Percentiles rank a stretch among this genome's conserved stretches.
These are phyloP conservation scores for Gnathonemus longibarbis DNA, from an alignment of 2,113 vertebrate genomes.

Conservation along the genomic window DNA sequence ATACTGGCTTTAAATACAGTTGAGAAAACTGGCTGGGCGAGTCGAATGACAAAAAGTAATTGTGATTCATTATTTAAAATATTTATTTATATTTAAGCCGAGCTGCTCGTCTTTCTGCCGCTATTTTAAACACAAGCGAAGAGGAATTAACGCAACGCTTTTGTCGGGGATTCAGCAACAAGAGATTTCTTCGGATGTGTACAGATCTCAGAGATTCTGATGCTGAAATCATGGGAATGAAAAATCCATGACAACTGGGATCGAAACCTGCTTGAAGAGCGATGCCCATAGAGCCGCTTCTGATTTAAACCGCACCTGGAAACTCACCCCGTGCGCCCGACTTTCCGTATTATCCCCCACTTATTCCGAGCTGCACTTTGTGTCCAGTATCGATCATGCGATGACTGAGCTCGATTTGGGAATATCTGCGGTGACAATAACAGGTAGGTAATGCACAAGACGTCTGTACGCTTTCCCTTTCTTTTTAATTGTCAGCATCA, in stretches of 20 bases:
- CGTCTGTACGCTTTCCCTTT: not conserved
- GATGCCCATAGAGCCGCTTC: slow-evolving; percentile 39
- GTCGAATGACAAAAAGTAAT: not conserved
- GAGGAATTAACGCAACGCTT: slow-evolving; percentile 8
- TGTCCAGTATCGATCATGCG: slow-evolving; percentile 59
- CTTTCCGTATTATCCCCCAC: slow-evolving; percentile 15
- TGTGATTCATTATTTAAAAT: slow-evolving; percentile 10
- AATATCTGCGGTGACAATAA: slow-evolving; percentile 50
- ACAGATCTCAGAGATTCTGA: not conserved
- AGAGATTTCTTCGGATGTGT: slow-evolving; percentile 9
- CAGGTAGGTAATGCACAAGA: slow-evolving; percentile 51
- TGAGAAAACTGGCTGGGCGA: not conserved
- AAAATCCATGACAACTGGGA: slow-evolving; percentile 33
- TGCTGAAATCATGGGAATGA: slow-evolving; percentile 21
- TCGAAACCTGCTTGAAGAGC: slow-evolving; percentile 36
- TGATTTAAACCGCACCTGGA: slow-evolving; percentile 51
- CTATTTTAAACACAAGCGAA: slow-evolving; percentile 7
- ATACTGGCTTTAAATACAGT: not conserved
- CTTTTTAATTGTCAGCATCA: not conserved
- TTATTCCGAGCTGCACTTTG: slow-evolving; percentile 46
- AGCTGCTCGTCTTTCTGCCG: not conserved
- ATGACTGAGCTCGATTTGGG: slow-evolving; percentile 62
- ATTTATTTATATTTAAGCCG: slow-evolving; percentile 16
- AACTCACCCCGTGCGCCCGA: slow-evolving; percentile 42
- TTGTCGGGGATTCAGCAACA: slow-evolving; percentile 7